A percentile compares a stretch with the other conserved stretches of the same genome.
These are phyloP conservation scores for Conus ventricosus DNA, from an alignment of 1,140 invertebrate species.

Conservation along the genomic window DNA sequence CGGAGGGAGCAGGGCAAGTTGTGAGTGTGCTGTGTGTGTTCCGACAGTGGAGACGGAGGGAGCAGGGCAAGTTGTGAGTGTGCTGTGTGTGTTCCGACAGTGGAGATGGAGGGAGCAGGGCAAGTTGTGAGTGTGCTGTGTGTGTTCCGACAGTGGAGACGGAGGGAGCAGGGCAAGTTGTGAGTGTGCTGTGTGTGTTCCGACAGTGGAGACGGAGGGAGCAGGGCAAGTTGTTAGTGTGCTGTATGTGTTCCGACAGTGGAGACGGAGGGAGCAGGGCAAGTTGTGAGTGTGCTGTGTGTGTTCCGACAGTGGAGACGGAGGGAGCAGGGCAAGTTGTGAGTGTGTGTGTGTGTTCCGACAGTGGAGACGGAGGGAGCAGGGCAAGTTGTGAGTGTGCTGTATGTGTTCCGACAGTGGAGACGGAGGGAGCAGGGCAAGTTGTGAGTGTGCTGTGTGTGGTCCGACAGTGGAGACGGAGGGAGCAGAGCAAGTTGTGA, in stretches of 20 bases:
- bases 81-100: constrained; percentile 68
- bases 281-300: constrained; percentile 70
- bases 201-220: constrained; percentile 90
- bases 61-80: constrained; percentile 84
- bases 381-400: constrained; percentile 80
- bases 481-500: constrained; percentile 87
- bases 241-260: constrained; percentile 76
- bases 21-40: no score
- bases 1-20: constrained; percentile 92
- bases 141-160: constrained; percentile 85
- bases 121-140: constrained; percentile 76
- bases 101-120: constrained; percentile 96
- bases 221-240: constrained; percentile 84
- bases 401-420: constrained; percentile 79
- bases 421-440: constrained; percentile 96
- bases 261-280: constrained; percentile 95
- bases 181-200: no score
- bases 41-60: constrained; percentile 90
- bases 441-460: no score
- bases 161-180: constrained; percentile 90
- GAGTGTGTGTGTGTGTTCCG: no score
- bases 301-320: constrained; percentile 84
- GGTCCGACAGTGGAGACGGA: constrained; percentile 87
- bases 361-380: constrained; percentile 94
- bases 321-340: constrained; percentile 90